Evolutionary conservation across 1,140 invertebrate genomes (phyloP).

Genomic region (Rhagoletis pomonella): DNA sequence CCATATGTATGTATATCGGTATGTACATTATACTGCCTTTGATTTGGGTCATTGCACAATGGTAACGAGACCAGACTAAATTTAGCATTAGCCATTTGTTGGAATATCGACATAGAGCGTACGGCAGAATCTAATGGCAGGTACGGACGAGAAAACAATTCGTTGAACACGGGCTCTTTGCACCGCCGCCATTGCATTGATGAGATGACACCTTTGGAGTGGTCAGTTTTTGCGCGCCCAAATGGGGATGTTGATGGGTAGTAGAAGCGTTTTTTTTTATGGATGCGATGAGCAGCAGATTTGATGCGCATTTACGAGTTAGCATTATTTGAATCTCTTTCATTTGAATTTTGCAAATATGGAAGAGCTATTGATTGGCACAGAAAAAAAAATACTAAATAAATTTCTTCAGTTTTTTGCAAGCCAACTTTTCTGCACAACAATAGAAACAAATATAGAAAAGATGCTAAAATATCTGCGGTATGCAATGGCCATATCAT

Average conservation of each 20-base stretch:
- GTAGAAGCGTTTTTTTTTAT: constrained; percentile 36
- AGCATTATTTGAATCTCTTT: background rate
- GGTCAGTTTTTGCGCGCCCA: constrained; percentile 15
- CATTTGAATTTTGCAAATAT: background rate
- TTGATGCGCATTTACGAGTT: background rate
- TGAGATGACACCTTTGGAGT: background rate
- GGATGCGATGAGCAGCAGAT: constrained; percentile 33
- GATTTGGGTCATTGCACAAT: constrained; percentile 73
- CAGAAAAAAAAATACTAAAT: too few species aligned
- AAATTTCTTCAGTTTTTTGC: too few species aligned
- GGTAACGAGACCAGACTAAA: constrained; percentile 65
- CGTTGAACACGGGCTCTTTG: background rate
- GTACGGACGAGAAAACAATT: background rate
- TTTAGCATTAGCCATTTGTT: constrained; percentile 61
- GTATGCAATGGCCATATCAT: background rate
- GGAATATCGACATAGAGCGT: background rate
- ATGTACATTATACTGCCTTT: constrained; percentile 36
- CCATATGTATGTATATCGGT: background rate
- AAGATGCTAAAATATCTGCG: background rate
- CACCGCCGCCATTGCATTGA: background rate
- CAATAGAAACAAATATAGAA: background rate
- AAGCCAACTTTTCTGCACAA: too few species aligned
- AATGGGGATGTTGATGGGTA: constrained; percentile 4
- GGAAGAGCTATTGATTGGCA: too few species aligned
- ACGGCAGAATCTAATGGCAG: background rate